These are phyloP conservation scores for Oncorhynchus masou DNA, from an alignment of 2,113 vertebrate genomes.

Conservation along the genomic window DNA sequence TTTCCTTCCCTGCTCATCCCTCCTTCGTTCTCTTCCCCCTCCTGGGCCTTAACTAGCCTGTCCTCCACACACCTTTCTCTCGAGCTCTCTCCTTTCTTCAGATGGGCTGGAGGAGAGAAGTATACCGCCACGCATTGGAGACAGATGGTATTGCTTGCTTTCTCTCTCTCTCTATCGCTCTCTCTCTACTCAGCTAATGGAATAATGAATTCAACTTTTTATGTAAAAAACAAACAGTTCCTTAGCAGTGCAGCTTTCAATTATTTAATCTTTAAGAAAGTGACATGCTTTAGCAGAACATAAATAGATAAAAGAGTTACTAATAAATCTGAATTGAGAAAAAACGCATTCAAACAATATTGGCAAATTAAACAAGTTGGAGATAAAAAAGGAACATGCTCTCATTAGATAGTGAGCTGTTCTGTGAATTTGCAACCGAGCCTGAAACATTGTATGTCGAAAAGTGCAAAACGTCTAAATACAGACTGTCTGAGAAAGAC, in stretches of 20 bases:
- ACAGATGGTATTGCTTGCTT: neutral
- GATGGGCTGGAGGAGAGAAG: neutral
- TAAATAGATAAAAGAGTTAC: slow-evolving; percentile 63
- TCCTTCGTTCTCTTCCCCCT: neutral
- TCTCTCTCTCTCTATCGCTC: neutral
- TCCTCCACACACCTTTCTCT: slow-evolving; percentile 14
- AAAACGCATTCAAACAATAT: slow-evolving; percentile 50
- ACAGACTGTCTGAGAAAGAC: neutral
- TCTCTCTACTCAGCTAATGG: slow-evolving; percentile 21
- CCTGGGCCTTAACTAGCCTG: neutral
- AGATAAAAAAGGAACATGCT: slow-evolving; percentile 48
- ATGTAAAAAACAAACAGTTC: slow-evolving; percentile 67
- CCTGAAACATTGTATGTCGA: slow-evolving; percentile 9
- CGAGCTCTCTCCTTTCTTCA: slow-evolving; percentile 7
- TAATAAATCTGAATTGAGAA: slow-evolving; percentile 45
- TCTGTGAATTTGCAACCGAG: slow-evolving; percentile 39
- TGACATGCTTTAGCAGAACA: slow-evolving; percentile 54
- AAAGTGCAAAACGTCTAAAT: slow-evolving; percentile 13
- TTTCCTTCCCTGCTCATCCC: slow-evolving; percentile 25
- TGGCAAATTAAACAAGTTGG: slow-evolving; percentile 46
- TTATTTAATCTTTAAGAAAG: slow-evolving; percentile 50
- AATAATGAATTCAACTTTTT: slow-evolving; percentile 71
- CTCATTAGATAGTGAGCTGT: slow-evolving; percentile 23
- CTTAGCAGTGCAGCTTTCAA: slow-evolving; percentile 52
- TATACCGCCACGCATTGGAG: slow-evolving; percentile 1